phyloP scores from a whole-genome alignment of 2,113 vertebrate genomes.

The Pyrgilauda ruficollis region DNA sequence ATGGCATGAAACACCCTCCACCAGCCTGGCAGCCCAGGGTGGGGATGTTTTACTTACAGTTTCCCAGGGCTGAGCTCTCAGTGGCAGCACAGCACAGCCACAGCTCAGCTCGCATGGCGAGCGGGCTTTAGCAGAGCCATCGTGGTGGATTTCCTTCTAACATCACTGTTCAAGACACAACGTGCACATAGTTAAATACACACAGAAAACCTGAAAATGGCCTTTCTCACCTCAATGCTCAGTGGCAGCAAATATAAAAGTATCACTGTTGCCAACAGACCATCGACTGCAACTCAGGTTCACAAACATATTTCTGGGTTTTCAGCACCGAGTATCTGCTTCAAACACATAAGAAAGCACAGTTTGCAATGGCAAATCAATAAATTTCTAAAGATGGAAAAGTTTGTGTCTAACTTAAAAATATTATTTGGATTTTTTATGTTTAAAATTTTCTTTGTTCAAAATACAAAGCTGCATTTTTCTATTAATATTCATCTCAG shows the following conservation, averaged over 20 bases:
- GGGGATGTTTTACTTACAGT: background rate
- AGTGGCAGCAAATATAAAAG: background rate
- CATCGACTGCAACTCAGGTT: accelerated
- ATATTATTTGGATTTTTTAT: background rate
- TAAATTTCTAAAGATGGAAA: background rate
- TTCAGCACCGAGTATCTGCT: background rate
- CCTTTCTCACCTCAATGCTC: background rate
- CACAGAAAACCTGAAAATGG: background rate
- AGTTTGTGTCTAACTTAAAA: background rate
- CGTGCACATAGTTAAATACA: accelerated
- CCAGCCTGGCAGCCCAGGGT: accelerated
- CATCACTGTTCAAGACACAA: accelerated
- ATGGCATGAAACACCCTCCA: accelerated
- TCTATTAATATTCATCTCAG: background rate
- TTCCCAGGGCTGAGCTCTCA: background rate
- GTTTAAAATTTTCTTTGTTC: background rate
- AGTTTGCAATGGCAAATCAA: background rate
- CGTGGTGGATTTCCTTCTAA: accelerated
- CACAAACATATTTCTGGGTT: background rate
- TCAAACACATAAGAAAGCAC: background rate
- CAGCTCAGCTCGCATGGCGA: background rate
- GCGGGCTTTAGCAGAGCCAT: background rate
- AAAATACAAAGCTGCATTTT: background rate
- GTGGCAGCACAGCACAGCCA: accelerated
- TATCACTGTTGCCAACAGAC: background rate